Conservation (phyloP, 1,140 invertebrate genomes). For the Heliconius hermathena region DNA sequence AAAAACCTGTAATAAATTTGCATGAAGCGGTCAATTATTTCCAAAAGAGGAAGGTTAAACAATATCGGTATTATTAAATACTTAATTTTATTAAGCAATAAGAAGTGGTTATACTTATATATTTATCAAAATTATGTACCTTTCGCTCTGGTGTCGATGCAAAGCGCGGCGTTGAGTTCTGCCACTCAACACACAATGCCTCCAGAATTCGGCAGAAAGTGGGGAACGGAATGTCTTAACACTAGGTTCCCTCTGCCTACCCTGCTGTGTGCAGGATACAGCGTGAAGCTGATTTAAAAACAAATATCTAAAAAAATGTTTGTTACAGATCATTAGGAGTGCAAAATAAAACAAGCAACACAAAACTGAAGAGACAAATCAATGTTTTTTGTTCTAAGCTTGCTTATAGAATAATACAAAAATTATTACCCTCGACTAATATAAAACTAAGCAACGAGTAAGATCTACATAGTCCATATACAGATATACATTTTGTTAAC, state of each 20-base stretch:
- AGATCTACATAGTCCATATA: slow-evolving; percentile 18
- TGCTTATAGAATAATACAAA: slow-evolving; percentile 51
- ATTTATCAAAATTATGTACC: too few species aligned
- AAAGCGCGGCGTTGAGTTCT: background rate
- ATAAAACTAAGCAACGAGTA: slow-evolving; percentile 53
- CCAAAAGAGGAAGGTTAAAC: slow-evolving; percentile 34
- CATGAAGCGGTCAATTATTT: slow-evolving; percentile 63
- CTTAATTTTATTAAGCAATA: background rate
- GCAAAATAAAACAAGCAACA: background rate
- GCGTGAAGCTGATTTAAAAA: too few species aligned
- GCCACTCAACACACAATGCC: too few species aligned
- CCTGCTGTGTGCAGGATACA: too few species aligned
- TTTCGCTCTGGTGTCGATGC: too few species aligned
- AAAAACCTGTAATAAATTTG: slow-evolving; percentile 58
- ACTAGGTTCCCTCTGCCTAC: too few species aligned
- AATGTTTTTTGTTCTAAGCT: slow-evolving; percentile 51
- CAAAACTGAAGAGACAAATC: background rate
- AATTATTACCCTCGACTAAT: slow-evolving; percentile 47
- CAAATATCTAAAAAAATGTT: background rate
- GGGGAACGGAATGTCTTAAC: too few species aligned
- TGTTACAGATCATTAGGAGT: background rate
- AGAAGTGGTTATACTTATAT: background rate
- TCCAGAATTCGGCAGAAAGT: too few species aligned
- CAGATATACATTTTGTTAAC: too few species aligned
- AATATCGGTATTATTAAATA: background rate